A percentile compares a stretch with the other conserved stretches of the same genome.
Conservation (phyloP, 1,140 invertebrate genomes). For the Drosophila kohkoa region DNA sequence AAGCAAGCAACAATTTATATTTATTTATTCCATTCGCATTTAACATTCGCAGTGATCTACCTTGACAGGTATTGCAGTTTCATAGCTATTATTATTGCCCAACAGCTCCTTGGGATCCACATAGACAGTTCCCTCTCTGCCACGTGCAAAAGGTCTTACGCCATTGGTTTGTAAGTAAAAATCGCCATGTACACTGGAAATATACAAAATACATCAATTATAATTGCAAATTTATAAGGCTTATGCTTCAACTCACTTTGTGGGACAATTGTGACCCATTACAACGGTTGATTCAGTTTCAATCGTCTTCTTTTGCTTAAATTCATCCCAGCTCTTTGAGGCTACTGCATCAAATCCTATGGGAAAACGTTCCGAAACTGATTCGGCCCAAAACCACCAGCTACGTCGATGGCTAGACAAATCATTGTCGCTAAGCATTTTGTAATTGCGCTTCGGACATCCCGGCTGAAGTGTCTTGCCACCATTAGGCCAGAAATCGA, state of each 20-base stretch:
- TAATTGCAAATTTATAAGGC: neutral
- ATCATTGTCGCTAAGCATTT: slow-evolving; percentile 83
- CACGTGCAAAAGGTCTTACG: slow-evolving; percentile 79
- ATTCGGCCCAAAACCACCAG: slow-evolving; percentile 87
- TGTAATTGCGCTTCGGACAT: slow-evolving; percentile 85
- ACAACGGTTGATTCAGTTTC: slow-evolving; percentile 52
- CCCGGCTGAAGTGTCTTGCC: slow-evolving; percentile 87
- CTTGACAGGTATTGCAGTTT: slow-evolving; percentile 24
- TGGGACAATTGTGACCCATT: slow-evolving; percentile 82
- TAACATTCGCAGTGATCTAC: slow-evolving; percentile 30
- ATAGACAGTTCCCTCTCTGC: slow-evolving; percentile 70
- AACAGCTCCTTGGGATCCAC: slow-evolving; percentile 75
- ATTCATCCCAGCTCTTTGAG: slow-evolving; percentile 84
- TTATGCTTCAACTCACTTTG: slow-evolving; percentile 50
- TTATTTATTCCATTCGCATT: slow-evolving; percentile 6
- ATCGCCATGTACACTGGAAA: slow-evolving; percentile 79
- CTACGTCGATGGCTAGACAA: slow-evolving; percentile 89
- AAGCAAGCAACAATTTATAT: slow-evolving; percentile 18
- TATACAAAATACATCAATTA: neutral
- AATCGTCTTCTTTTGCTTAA: slow-evolving; percentile 75
- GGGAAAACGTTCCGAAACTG: slow-evolving; percentile 85
- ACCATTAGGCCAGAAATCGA: slow-evolving; percentile 88
- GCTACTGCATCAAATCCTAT: slow-evolving; percentile 85
- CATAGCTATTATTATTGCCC: slow-evolving; percentile 60
- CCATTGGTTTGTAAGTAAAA: slow-evolving; percentile 85